A percentile compares a stretch with the other conserved stretches of the same genome.
Evolutionary conservation across 2,797 vertebrate species (phyloP).

Genomic region (Limnodromus scolopaceus): DNA sequence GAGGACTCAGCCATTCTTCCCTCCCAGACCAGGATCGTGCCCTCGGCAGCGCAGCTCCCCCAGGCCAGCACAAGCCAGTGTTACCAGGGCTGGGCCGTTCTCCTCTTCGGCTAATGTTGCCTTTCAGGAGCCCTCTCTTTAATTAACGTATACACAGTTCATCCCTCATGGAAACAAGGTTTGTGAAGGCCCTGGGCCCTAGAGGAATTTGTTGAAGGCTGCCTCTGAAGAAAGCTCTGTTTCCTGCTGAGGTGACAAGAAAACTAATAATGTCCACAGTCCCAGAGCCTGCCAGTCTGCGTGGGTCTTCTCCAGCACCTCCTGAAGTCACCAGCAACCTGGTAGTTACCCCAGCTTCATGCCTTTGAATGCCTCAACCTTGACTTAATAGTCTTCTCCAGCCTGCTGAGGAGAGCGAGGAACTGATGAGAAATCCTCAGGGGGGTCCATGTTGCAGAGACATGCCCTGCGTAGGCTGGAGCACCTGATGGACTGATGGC

Average conservation of each 20-base stretch:
- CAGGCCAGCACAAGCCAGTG: not conserved
- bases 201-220: not conserved
- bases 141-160: not conserved
- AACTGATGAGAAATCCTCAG: not conserved
- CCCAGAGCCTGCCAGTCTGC: not conserved
- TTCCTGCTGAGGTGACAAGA: not conserved
- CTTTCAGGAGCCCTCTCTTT: not conserved
- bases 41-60: accelerated
- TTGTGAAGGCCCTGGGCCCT: not conserved
- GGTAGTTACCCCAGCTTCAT: not conserved
- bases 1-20: not conserved
- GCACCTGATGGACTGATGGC: not conserved
- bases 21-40: not conserved
- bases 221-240: not conserved
- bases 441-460: not conserved
- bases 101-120: accelerated
- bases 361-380: not conserved
- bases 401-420: not conserved
- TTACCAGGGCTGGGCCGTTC: not conserved
- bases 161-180: not conserved
- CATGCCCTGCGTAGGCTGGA: accelerated
- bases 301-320: not conserved
- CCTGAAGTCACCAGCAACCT: not conserved
- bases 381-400: not conserved
- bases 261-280: not conserved